These are phyloP conservation scores for Psittacula derbiana DNA, from an alignment of 2,797 vertebrate genomes.

Conservation along the genomic window DNA sequence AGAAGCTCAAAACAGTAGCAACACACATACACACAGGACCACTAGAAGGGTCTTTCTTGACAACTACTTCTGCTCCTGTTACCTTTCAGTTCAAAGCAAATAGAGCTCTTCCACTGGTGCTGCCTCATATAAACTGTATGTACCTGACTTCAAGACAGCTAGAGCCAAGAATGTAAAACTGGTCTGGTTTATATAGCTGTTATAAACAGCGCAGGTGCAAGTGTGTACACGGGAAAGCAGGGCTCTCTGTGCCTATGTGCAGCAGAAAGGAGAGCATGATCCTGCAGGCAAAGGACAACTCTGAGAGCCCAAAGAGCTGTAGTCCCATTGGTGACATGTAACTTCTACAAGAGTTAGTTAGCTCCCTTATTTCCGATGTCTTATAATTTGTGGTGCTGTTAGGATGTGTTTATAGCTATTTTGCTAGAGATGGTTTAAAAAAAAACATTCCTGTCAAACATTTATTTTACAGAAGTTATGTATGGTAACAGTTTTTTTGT, in stretches of 20 bases:
- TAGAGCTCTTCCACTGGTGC: neutral
- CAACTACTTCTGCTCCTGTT: neutral
- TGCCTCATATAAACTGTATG: neutral
- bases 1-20: neutral
- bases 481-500: neutral
- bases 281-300: neutral
- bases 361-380: neutral
- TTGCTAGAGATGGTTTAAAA: neutral
- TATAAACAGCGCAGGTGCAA: rapidly evolving
- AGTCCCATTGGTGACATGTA: neutral
- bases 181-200: neutral
- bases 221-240: neutral
- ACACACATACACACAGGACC: neutral
- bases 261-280: neutral
- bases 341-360: neutral
- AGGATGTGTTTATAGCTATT: neutral
- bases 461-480: neutral
- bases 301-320: neutral
- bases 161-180: neutral
- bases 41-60: neutral
- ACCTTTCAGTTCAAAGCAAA: conserved; percentile 41
- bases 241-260: neutral
- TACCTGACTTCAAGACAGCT: neutral
- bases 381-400: neutral
- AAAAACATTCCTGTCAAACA: rapidly evolving